A percentile compares a stretch with the other conserved stretches of the same genome.
These are phyloP conservation scores for Schizopygopsis malacanthus DNA, from an alignment of 2,797 vertebrate species.

Conservation along the genomic window DNA sequence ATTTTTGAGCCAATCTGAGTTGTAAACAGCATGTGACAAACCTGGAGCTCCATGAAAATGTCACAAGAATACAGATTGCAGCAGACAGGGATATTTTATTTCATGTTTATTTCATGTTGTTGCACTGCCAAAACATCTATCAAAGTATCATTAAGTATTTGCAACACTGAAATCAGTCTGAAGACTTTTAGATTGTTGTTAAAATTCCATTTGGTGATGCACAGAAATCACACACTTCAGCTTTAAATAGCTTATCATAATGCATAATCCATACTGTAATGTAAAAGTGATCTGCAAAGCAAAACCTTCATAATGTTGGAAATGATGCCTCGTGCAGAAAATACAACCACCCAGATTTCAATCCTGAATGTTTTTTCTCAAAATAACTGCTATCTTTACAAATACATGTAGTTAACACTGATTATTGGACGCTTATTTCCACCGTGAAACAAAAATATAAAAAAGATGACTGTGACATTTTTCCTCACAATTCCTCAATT, in stretches of 20 bases:
- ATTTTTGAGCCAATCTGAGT: background rate
- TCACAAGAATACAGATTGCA: background rate
- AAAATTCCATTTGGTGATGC: background rate
- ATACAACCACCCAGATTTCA: background rate
- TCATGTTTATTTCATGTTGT: background rate
- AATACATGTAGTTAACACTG: slow-evolving; percentile 27
- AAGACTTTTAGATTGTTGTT: background rate
- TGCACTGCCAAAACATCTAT: background rate
- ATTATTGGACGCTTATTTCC: background rate
- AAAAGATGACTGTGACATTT: background rate
- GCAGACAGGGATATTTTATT: background rate
- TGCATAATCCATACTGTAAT: background rate
- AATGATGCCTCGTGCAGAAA: background rate
- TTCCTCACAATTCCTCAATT: background rate
- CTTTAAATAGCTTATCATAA: background rate
- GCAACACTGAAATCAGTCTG: background rate
- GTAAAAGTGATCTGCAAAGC: background rate
- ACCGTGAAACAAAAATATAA: background rate
- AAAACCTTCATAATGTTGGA: background rate
- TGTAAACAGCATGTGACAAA: background rate
- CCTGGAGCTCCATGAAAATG: background rate
- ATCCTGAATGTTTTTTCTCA: background rate
- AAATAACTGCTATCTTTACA: background rate
- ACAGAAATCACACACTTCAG: background rate
- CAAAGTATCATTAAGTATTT: background rate